phyloP scores from a whole-genome alignment of 2,888 invertebrate species.

The Eristalis intricaria region DNA sequence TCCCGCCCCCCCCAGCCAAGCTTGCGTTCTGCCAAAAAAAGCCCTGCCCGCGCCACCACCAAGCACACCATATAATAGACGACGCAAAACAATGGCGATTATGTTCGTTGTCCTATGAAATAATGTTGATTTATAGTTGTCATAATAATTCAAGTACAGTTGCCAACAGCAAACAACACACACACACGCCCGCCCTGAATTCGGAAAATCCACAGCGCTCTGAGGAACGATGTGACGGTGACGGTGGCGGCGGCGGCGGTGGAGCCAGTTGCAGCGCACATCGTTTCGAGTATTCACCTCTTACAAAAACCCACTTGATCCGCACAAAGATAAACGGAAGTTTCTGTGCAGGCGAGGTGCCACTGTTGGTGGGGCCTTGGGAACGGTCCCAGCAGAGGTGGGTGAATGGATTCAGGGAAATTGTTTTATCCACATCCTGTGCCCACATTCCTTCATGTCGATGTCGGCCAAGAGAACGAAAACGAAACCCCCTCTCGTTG shows the following conservation, averaged over 20 bases:
- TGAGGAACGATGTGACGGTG: too few species aligned
- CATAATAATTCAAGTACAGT: slow-evolving; percentile 63
- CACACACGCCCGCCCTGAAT: slow-evolving; percentile 7
- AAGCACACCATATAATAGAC: slow-evolving; percentile 24
- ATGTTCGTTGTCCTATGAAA: slow-evolving; percentile 48
- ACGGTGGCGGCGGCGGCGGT: too few species aligned
- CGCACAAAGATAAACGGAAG: slow-evolving; percentile 54
- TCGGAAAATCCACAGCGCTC: neutral
- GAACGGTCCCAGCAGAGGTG: neutral
- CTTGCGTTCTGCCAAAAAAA: neutral
- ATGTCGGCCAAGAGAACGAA: slow-evolving; percentile 2
- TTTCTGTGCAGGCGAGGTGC: slow-evolving; percentile 4
- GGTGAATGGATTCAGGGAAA: slow-evolving; percentile 19
- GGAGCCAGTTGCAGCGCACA: slow-evolving; percentile 19
- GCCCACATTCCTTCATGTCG: slow-evolving; percentile 37
- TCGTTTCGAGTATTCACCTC: slow-evolving; percentile 60
- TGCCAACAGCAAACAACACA: slow-evolving; percentile 38
- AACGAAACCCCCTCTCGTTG: slow-evolving; percentile 34
- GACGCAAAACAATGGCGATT: slow-evolving; percentile 54
- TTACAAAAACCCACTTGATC: slow-evolving; percentile 60
- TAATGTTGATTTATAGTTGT: slow-evolving; percentile 64
- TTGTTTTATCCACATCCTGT: slow-evolving; percentile 63
- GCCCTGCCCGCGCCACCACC: neutral
- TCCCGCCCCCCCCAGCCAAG: neutral
- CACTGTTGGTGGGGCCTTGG: slow-evolving; percentile 3